Evolutionary conservation across 2,797 vertebrate genomes (phyloP).

Genomic region (Poecilia wingei): DNA sequence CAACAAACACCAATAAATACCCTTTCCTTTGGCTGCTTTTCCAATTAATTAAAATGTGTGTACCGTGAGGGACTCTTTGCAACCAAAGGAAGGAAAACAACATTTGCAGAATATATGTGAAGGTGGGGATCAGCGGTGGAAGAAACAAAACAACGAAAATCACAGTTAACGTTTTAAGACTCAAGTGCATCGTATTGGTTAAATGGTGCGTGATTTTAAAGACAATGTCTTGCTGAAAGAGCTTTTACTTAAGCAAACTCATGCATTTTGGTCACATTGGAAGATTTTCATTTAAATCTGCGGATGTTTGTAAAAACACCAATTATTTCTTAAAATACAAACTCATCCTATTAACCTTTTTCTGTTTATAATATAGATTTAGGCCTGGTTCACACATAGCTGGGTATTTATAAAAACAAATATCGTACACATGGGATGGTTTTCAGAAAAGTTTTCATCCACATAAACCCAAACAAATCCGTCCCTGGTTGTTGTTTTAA

Average conservation of each 20-base stretch:
- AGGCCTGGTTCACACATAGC: background rate
- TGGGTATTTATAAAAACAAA: background rate
- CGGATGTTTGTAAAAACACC: constrained; percentile 3
- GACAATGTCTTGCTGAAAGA: constrained; percentile 60
- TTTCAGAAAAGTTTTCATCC: background rate
- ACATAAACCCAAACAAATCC: background rate
- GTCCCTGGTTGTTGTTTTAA: background rate
- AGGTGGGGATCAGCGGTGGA: constrained; percentile 59
- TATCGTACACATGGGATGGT: background rate
- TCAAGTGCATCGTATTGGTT: constrained; percentile 74
- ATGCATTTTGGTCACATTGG: constrained; percentile 77
- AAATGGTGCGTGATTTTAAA: constrained; percentile 64
- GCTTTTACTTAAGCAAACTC: constrained; percentile 53
- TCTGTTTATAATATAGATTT: constrained; percentile 38
- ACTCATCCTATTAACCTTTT: constrained; percentile 33
- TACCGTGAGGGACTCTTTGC: constrained; percentile 74
- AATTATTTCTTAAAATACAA: constrained; percentile 39
- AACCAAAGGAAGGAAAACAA: constrained; percentile 47
- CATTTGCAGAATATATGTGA: constrained; percentile 47
- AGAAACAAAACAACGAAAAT: constrained; percentile 39
- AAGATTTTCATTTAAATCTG: constrained; percentile 47
- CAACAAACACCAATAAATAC: constrained; percentile 79
- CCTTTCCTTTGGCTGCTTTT: constrained; percentile 71
- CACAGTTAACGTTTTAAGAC: constrained; percentile 78
- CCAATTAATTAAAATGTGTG: constrained; percentile 68